These are phyloP conservation scores for Brachyistius frenatus DNA, from an alignment of 2,113 vertebrate species.

Conservation along the genomic window DNA sequence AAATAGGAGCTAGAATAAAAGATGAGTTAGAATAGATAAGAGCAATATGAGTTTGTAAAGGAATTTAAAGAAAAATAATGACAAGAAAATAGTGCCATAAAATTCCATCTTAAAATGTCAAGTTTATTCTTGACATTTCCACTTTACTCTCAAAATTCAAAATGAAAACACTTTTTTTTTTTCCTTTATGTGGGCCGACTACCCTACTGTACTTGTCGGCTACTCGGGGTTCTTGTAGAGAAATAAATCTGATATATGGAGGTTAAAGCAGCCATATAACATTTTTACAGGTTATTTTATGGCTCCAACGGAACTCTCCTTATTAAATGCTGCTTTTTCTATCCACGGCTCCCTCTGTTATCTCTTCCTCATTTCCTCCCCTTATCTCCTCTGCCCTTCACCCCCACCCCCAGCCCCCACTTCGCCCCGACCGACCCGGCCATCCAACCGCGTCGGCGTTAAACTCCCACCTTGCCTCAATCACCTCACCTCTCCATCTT, in stretches of 20 bases:
- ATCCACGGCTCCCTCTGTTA: neutral
- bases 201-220: too few relatives aligned
- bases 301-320: neutral
- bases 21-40: too few relatives aligned
- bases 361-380: neutral
- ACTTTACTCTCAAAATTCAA: too few relatives aligned
- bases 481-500: neutral
- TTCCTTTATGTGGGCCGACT: too few relatives aligned
- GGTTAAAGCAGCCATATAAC: neutral
- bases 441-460: neutral
- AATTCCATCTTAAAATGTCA: too few relatives aligned
- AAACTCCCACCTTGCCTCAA: neutral
- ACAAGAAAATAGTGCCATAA: too few relatives aligned
- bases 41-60: too few relatives aligned
- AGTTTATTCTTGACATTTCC: too few relatives aligned
- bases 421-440: neutral
- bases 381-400: neutral
- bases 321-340: neutral
- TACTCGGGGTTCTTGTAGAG: neutral
- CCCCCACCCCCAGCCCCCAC: neutral
- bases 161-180: too few relatives aligned
- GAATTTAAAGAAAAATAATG: too few relatives aligned
- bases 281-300: conserved; percentile 1
- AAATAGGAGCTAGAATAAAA: too few relatives aligned
- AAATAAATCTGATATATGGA: conserved; percentile 5